Conservation (phyloP, 1,140 invertebrate species). For the Liolophura sinensis region DNA sequence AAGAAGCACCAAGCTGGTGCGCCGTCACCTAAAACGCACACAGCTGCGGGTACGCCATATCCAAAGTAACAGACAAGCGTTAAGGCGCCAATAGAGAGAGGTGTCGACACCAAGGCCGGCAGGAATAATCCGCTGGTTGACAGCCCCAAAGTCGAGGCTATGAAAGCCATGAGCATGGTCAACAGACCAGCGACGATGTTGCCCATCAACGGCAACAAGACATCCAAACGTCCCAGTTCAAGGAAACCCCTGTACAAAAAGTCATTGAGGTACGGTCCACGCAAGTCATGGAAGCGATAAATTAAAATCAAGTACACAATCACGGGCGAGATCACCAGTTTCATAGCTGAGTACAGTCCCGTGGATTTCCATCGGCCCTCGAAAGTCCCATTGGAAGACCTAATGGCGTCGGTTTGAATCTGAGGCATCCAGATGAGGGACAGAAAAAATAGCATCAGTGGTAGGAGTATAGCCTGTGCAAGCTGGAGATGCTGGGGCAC, state of each 20-base stretch:
- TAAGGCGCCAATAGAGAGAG: slow-evolving; percentile 1
- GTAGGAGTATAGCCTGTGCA: slow-evolving; percentile 13
- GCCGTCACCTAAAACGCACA: slow-evolving; percentile 24
- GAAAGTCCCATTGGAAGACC: slow-evolving; percentile 4
- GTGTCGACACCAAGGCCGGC: slow-evolving; percentile 19
- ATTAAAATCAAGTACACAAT: slow-evolving; percentile 21
- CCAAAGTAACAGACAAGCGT: slow-evolving; percentile 18
- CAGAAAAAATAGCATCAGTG: slow-evolving; percentile 13
- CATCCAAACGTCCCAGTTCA: slow-evolving; percentile 6
- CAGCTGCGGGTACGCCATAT: slow-evolving; percentile 17
- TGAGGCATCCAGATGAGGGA: slow-evolving; percentile 20
- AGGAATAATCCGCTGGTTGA: slow-evolving; percentile 16
- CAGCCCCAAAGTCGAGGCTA: slow-evolving; percentile 20
- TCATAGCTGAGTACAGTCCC: slow-evolving; percentile 8
- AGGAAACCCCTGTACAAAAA: slow-evolving; percentile 7
- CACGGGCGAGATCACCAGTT: slow-evolving; percentile 11
- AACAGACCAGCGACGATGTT: slow-evolving; percentile 12
- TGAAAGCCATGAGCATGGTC: slow-evolving; percentile 7
- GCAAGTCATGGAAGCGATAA: slow-evolving; percentile 11
- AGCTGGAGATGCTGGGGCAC: slow-evolving; percentile 14
- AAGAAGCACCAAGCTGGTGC: slow-evolving; percentile 15
- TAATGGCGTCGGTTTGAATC: slow-evolving; percentile 10
- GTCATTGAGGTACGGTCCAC: not conserved
- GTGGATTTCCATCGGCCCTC: slow-evolving; percentile 14
- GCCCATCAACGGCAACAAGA: slow-evolving; percentile 18